phyloP scores from a whole-genome alignment of 2,113 vertebrate species.

The Chloebia gouldiae region DNA sequence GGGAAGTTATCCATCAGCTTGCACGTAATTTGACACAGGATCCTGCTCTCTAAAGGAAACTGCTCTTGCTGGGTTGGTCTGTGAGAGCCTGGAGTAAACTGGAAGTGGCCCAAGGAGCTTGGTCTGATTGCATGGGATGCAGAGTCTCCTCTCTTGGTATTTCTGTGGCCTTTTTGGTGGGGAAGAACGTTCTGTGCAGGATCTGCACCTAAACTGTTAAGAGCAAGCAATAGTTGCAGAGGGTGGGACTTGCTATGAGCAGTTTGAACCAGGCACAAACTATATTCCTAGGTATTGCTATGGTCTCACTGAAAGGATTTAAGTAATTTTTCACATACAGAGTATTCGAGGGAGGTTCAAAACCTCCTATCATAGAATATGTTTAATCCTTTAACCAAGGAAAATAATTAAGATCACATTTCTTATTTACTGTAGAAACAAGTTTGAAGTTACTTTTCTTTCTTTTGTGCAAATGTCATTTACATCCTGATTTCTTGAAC shows the following conservation, averaged over 20 bases:
- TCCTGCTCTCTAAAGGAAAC: background rate
- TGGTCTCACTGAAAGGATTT: background rate
- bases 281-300: background rate
- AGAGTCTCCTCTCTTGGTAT: background rate
- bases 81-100: background rate
- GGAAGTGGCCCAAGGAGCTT: background rate
- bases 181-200: background rate
- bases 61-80: background rate
- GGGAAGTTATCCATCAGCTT: background rate
- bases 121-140: background rate
- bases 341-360: background rate
- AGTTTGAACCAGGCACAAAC: background rate
- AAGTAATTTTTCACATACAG: background rate
- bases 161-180: background rate
- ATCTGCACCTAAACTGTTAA: rapidly evolving
- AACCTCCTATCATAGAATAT: background rate
- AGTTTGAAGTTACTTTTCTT: background rate
- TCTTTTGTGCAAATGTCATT: background rate
- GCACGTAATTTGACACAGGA: background rate
- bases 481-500: background rate
- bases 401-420: background rate
- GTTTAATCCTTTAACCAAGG: background rate
- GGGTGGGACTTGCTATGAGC: background rate
- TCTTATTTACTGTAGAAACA: background rate
- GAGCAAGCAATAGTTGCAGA: background rate